These are phyloP conservation scores for Heliopora coerulea DNA, from an alignment of 92 coral and sea anemone species.

Conservation along the genomic window DNA sequence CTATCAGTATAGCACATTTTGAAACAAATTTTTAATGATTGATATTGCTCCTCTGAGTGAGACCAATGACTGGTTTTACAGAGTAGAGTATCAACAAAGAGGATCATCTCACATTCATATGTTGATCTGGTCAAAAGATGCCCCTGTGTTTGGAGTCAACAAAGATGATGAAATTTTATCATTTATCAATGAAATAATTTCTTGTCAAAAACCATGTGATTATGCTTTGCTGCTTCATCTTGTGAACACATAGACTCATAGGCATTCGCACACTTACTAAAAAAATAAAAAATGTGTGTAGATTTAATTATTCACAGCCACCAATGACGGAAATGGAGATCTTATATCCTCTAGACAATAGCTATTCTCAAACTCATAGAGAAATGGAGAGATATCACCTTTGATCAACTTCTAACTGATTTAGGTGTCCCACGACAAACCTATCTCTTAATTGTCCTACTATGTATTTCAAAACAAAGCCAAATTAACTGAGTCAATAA, in stretches of 20 bases:
- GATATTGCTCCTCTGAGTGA: slow-evolving; percentile 41
- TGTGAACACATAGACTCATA: slow-evolving; percentile 62
- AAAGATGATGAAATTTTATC: slow-evolving; percentile 47
- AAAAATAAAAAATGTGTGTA: slow-evolving; percentile 33
- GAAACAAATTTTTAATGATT: slow-evolving; percentile 42
- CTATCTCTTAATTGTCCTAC: slow-evolving; percentile 51
- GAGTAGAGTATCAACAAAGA: no score
- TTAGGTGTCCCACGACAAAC: slow-evolving; percentile 42
- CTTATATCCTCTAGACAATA: slow-evolving; percentile 56
- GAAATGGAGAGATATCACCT: slow-evolving; percentile 54
- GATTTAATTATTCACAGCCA: slow-evolving; percentile 65
- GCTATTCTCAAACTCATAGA: slow-evolving; percentile 28
- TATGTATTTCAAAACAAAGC: slow-evolving; percentile 55
- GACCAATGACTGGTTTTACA: slow-evolving; percentile 55
- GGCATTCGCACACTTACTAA: slow-evolving; percentile 72
- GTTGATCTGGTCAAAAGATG: slow-evolving; percentile 55
- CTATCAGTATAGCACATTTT: slow-evolving; percentile 55
- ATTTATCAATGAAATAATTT: slow-evolving; percentile 54
- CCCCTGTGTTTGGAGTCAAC: slow-evolving; percentile 57
- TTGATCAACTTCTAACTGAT: slow-evolving; percentile 47
- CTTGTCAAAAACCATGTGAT: slow-evolving; percentile 54
- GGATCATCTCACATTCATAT: slow-evolving; percentile 64
- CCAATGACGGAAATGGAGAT: slow-evolving; percentile 58
- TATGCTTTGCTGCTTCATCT: slow-evolving; percentile 52
- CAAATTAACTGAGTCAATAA: slow-evolving; percentile 63